Evolutionary conservation across 1,140 invertebrate genomes (phyloP).

Genomic region (Solenopsis invicta): DNA sequence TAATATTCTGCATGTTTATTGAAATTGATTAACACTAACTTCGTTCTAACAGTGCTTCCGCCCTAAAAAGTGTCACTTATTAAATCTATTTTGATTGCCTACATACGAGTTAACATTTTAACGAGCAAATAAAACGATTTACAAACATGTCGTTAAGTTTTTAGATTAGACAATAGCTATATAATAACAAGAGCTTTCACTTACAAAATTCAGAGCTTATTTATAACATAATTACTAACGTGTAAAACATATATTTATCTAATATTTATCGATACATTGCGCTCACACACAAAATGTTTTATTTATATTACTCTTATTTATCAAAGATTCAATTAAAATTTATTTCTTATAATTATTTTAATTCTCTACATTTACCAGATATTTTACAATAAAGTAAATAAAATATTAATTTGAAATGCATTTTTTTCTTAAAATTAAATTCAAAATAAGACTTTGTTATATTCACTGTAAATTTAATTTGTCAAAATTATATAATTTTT

Average conservation of each 20-base stretch:
- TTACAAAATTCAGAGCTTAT: conserved; percentile 8
- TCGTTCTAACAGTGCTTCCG: conserved; percentile 43
- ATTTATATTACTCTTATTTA: conserved; percentile 23
- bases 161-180: not conserved
- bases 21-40: conserved; percentile 22
- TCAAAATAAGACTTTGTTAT: not conserved
- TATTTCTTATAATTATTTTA: not conserved
- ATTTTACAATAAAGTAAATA: not conserved
- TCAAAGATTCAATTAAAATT: not conserved
- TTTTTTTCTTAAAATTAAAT: not conserved
- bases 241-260: conserved; percentile 16
- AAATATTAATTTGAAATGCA: conserved; percentile 2
- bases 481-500: not conserved
- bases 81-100: conserved; percentile 72
- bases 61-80: conserved; percentile 54
- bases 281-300: not conserved
- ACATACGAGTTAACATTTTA: conserved; percentile 65
- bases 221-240: conserved; percentile 16
- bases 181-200: conserved; percentile 17
- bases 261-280: conserved; percentile 20
- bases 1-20: conserved; percentile 27
- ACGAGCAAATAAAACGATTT: conserved; percentile 54
- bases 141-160: not conserved
- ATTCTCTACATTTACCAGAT: not conserved
- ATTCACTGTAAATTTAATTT: not conserved